Percentiles rank a stretch among this genome's conserved stretches.
phyloP scores from a whole-genome alignment of 2,113 vertebrate genomes.

The Aptenodytes forsteri region DNA sequence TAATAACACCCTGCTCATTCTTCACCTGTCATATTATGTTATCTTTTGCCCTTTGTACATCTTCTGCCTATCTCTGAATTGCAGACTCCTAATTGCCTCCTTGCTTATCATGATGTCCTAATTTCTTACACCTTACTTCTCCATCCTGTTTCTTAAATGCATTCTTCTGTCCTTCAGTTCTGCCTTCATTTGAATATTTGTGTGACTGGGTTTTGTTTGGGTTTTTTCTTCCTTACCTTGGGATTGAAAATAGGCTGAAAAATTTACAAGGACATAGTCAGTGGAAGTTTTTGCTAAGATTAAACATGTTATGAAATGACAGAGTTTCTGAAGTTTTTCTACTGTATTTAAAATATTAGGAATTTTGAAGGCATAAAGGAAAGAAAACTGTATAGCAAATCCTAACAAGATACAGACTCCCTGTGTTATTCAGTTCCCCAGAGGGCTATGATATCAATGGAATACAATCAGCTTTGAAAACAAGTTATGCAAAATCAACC shows the following conservation, averaged over 20 bases:
- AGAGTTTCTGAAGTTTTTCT: not conserved
- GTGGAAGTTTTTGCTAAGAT: not conserved
- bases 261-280: not conserved
- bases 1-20: not conserved
- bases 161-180: constrained; percentile 20
- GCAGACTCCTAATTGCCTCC: constrained; percentile 43
- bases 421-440: not conserved
- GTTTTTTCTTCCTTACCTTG: not conserved
- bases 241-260: not conserved
- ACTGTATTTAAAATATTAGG: not conserved
- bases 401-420: not conserved
- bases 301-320: not conserved
- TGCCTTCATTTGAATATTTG: constrained; percentile 27
- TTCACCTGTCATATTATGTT: constrained; percentile 20
- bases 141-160: not conserved
- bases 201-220: not conserved
- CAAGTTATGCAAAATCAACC: not conserved
- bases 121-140: constrained; percentile 43
- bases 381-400: not conserved
- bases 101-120: constrained; percentile 37
- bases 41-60: constrained; percentile 3
- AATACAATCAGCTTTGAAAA: not conserved
- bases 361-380: not conserved
- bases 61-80: constrained; percentile 13
- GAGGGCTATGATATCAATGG: not conserved